Conservation (phyloP, 2,888 invertebrate species). For the Bedellia somnulentella region DNA sequence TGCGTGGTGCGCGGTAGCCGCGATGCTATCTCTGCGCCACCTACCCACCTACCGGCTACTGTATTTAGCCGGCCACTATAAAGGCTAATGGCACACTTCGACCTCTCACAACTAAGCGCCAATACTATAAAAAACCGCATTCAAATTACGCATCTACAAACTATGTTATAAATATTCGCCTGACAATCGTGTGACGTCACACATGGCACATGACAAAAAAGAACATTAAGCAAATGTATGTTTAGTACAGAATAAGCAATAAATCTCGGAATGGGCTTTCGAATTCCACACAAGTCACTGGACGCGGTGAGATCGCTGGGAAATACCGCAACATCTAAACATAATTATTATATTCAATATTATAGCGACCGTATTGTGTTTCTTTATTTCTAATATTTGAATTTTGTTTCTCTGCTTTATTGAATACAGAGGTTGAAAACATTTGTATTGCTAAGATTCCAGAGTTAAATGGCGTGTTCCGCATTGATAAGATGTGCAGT, state of each 20-base stretch:
- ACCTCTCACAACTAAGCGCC: no score
- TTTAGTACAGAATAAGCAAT: slow-evolving; percentile 58
- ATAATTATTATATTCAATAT: no score
- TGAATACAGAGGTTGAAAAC: no score
- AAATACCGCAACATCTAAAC: slow-evolving; percentile 34
- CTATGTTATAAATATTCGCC: slow-evolving; percentile 39
- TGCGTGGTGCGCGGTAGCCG: slow-evolving; percentile 43
- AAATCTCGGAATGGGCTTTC: slow-evolving; percentile 59
- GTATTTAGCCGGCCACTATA: slow-evolving; percentile 18
- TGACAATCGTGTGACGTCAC: no score
- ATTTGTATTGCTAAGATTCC: slow-evolving; percentile 36
- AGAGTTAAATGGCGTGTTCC: slow-evolving; percentile 30
- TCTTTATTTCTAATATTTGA: no score
- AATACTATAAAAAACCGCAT: no score
- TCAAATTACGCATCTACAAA: no score
- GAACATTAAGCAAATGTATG: slow-evolving; percentile 56
- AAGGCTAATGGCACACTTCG: slow-evolving; percentile 36
- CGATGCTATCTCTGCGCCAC: slow-evolving; percentile 39
- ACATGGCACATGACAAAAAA: slow-evolving; percentile 55
- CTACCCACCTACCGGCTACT: no score
- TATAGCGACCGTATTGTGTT: no score
- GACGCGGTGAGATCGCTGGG: slow-evolving; percentile 56
- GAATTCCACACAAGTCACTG: slow-evolving; percentile 55
- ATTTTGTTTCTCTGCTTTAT: no score
- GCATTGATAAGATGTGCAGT: slow-evolving; percentile 32